phyloP scores from a whole-genome alignment of 2,113 vertebrate species.

The Dinomys branickii region DNA sequence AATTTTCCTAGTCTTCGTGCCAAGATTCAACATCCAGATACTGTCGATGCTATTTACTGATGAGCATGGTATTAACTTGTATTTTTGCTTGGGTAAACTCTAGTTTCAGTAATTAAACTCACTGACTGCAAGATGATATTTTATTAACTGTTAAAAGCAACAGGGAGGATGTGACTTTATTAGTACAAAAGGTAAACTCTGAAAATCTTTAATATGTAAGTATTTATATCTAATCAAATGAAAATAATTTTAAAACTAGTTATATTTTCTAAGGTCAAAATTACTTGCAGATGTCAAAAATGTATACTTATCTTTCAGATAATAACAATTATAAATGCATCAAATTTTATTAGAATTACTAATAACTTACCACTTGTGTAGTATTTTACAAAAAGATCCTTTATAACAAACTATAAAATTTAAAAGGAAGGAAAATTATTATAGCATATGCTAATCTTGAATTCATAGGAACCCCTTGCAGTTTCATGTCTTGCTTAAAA shows the following conservation, averaged over 20 bases:
- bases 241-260: constrained; percentile 5
- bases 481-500: neutral
- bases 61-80: constrained; percentile 28
- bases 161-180: neutral
- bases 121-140: neutral
- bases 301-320: neutral
- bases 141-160: constrained; percentile 47
- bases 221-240: neutral
- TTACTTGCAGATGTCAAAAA: neutral
- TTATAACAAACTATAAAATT: neutral
- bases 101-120: constrained; percentile 49
- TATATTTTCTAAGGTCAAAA: neutral
- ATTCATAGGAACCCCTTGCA: neutral
- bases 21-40: neutral
- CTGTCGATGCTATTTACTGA: neutral
- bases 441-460: neutral
- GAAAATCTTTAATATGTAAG: neutral
- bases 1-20: neutral
- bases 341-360: neutral
- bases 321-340: neutral
- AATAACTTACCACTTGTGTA: neutral
- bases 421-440: neutral
- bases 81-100: neutral
- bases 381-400: neutral
- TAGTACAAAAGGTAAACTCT: neutral